Evolutionary conservation across 2,113 vertebrate species (phyloP), one percentile per base, ranked within the genome.

Genomic region (Dasyornis broadbenti): DNA sequence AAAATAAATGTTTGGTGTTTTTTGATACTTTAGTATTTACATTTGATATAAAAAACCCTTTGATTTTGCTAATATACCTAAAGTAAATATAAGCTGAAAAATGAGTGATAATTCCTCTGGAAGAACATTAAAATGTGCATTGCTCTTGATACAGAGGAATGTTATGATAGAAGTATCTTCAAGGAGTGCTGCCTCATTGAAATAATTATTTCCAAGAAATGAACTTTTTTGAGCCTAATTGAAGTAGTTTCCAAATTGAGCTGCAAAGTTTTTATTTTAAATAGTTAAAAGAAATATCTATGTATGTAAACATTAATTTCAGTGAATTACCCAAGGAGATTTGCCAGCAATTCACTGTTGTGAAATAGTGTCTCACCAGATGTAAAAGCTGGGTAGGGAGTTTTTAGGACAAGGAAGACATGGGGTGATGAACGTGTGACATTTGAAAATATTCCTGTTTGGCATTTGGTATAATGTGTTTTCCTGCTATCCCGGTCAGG

Each of bases 321-420:
- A 60, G 42, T 39, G 19, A 61, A 54, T 89, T 45, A 19, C 26
- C 0, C 1, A 39, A 69, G 44, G 21, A 76, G 53, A 10, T 44
- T 68, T 59, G 22, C 33, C 24, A 65, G 26, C 26, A 18, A 0
- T 50, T 86, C 35, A 4, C 31, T 72, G 0, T 44, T 1, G 2
- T 73, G n/a, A 57, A 76, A n/a, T 9, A 23, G 6, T 6, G 11
- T 63, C 50, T 86, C 35, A 44, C 24, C 53, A 57, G 44, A 40
- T 44, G 26, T 44, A n/a, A 69, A 49, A 90, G 31, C n/a, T 65
- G 20, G 7, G 11, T 21, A 12, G 45, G 39, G 64, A 18, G 7
- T 10, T 77, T 60, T 57, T n/a, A 63, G 54, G 28, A 10, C 33
- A 18, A 49, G 31, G 20, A 82, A 53, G 82, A 56, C 0, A 0